Evolutionary conservation across 2,888 invertebrate species (phyloP).

Genomic region (Drosophila merina): DNA sequence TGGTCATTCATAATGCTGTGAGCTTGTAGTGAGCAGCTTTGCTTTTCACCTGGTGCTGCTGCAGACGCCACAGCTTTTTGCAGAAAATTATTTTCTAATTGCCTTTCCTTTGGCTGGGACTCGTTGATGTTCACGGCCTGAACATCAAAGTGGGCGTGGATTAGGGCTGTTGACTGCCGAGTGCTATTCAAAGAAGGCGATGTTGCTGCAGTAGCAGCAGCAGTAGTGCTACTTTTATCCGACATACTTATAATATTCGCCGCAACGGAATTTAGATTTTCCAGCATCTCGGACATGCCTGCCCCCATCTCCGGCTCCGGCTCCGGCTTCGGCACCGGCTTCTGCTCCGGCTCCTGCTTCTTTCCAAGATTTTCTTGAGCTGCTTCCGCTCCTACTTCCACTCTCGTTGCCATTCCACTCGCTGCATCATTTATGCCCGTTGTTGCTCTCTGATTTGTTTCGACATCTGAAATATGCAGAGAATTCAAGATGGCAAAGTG

Average conservation of each 20-base stretch:
- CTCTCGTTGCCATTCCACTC: constrained; percentile 12
- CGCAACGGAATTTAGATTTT: constrained; percentile 71
- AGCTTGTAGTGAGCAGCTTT: constrained; percentile 44
- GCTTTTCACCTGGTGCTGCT: constrained; percentile 65
- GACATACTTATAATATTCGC: constrained; percentile 75
- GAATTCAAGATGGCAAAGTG: constrained; percentile 67
- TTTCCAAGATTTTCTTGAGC: constrained; percentile 20
- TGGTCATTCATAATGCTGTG: constrained; percentile 58
- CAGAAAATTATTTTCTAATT: constrained; percentile 75
- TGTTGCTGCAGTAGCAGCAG: constrained; percentile 28
- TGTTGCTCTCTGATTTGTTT: constrained; percentile 71
- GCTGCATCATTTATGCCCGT: constrained; percentile 56
- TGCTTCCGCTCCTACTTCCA: constrained; percentile 12
- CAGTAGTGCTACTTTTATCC: constrained; percentile 45
- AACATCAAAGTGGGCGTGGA: constrained; percentile 28
- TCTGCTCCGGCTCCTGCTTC: constrained; percentile 12
- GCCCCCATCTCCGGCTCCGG: constrained; percentile 16
- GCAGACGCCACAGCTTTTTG: constrained; percentile 17
- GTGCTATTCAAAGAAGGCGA: constrained; percentile 5
- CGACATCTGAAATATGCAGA: constrained; percentile 78
- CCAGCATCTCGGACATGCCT: constrained; percentile 60
- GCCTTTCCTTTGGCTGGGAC: constrained; percentile 49
- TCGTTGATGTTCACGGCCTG: constrained; percentile 10
- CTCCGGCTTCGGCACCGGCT: constrained; percentile 1
- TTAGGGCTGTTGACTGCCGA: constrained; percentile 26